A percentile compares a stretch with the other conserved stretches of the same genome.
Evolutionary conservation across 2,113 vertebrate species (phyloP).

Genomic region (Lasiurus cinereus): DNA sequence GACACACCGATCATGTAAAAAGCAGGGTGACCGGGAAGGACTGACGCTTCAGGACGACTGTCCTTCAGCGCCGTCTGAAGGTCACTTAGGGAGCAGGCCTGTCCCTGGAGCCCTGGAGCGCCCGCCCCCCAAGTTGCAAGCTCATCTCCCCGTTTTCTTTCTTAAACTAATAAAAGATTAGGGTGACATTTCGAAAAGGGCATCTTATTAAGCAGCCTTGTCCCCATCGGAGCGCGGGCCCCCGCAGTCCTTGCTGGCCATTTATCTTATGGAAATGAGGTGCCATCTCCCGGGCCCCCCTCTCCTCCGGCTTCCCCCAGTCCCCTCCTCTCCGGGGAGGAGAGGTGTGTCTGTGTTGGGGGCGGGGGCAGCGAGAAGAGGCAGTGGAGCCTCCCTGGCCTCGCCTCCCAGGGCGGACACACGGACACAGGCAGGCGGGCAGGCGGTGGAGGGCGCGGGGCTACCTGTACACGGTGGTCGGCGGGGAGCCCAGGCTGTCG

Average conservation of each 20-base stretch:
- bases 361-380: not conserved
- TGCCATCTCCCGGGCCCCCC: slow-evolving; percentile 82
- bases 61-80: slow-evolving; percentile 69
- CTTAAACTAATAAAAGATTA: slow-evolving; percentile 95
- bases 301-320: not conserved
- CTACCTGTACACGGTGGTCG: slow-evolving; percentile 97
- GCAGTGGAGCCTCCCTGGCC: fast-evolving
- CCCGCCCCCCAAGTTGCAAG: slow-evolving; percentile 82
- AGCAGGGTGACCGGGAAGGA: not conserved
- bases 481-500: slow-evolving; percentile 94
- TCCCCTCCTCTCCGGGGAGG: not conserved
- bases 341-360: not conserved
- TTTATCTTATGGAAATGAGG: slow-evolving; percentile 91
- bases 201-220: slow-evolving; percentile 89
- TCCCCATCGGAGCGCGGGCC: slow-evolving; percentile 79
- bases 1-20: fast-evolving
- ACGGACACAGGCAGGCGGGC: not conserved
- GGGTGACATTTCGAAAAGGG: slow-evolving; percentile 95
- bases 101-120: slow-evolving; percentile 78
- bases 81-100: slow-evolving; percentile 73
- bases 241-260: slow-evolving; percentile 79
- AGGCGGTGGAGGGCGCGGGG: fast-evolving
- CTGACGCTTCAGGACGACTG: not conserved
- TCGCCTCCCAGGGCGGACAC: fast-evolving
- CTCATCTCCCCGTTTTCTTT: slow-evolving; percentile 87